phyloP scores from a whole-genome alignment of 2,113 vertebrate genomes.

The Chroicocephalus ridibundus region DNA sequence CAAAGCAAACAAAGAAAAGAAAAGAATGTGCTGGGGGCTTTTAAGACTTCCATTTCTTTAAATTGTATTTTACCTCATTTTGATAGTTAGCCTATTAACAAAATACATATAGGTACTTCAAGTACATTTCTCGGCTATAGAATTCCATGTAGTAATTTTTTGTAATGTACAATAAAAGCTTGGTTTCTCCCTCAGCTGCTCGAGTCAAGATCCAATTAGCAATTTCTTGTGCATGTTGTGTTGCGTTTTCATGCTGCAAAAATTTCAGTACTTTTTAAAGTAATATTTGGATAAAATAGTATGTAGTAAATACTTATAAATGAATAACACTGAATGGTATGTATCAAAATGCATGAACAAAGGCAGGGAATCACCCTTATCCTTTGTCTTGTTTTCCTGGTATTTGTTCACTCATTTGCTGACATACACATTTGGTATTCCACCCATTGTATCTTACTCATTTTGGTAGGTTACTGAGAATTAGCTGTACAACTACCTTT shows the following conservation, averaged over 20 bases:
- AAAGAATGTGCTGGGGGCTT: not conserved
- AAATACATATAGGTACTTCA: not conserved
- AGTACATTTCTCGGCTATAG: not conserved
- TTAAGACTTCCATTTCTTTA: not conserved
- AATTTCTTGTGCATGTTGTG: not conserved
- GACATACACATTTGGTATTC: not conserved
- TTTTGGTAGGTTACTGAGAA: not conserved
- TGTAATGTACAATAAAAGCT: not conserved
- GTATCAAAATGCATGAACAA: not conserved
- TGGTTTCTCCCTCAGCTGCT: not conserved
- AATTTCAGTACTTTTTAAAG: not conserved
- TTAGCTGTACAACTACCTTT: not conserved
- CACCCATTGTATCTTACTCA: not conserved
- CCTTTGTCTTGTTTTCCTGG: not conserved
- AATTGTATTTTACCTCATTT: not conserved
- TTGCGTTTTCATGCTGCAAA: not conserved
- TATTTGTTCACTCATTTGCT: not conserved
- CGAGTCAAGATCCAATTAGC: not conserved
- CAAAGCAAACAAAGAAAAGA: not conserved
- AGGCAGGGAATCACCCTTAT: not conserved
- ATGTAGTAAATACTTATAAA: not conserved
- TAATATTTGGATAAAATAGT: not conserved
- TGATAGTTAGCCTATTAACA: not conserved
- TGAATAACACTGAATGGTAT: not conserved
- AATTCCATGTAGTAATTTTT: not conserved